Conservation (phyloP, 2,113 vertebrate species). For the Chloropsis hardwickii region DNA sequence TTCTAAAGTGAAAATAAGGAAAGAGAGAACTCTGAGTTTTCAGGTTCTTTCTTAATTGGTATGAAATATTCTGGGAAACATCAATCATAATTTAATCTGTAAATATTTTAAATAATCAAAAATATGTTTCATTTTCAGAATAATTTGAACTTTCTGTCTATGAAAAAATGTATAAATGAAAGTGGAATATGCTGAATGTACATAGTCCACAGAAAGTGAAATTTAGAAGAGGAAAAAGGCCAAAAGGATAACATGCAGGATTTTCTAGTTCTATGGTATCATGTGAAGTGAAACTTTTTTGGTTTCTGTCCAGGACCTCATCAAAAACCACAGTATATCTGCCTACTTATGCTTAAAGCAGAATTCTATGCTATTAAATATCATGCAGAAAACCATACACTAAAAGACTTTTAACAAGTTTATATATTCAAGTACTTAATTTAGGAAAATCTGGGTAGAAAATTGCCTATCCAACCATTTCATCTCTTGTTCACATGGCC, state of each 20-base stretch:
- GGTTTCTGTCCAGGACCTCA: background rate
- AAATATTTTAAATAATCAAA: background rate
- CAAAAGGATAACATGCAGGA: background rate
- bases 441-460: background rate
- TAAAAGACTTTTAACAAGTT: background rate
- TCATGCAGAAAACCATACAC: background rate
- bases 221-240: background rate
- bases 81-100: background rate
- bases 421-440: background rate
- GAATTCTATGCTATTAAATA: background rate
- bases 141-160: background rate
- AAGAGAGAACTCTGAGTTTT: background rate
- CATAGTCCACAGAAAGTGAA: background rate
- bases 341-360: background rate
- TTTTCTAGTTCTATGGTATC: background rate
- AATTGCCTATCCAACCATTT: background rate
- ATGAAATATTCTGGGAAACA: background rate
- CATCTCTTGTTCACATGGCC: background rate
- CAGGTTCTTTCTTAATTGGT: background rate
- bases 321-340: constrained; percentile 6
- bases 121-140: background rate
- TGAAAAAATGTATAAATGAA: background rate
- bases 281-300: constrained; percentile 5
- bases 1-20: background rate
- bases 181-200: background rate